Evolutionary conservation across 2,888 invertebrate genomes (phyloP).

Genomic region (Leptopilina drosophilae): DNA sequence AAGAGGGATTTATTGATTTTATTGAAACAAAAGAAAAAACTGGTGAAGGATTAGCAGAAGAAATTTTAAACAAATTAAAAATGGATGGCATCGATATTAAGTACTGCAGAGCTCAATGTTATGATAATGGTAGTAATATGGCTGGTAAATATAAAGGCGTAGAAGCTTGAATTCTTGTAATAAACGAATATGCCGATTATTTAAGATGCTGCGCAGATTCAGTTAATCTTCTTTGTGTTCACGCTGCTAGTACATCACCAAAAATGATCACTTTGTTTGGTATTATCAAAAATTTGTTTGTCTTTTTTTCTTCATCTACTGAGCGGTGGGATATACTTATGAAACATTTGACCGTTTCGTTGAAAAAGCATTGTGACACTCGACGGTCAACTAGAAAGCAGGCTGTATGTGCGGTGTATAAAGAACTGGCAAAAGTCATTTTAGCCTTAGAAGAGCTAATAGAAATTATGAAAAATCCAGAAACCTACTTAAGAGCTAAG

Average conservation of each 20-base stretch:
- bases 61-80: constrained; percentile 4
- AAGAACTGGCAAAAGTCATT: no score
- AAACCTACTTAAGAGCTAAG: no score
- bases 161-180: constrained; percentile 53
- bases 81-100: constrained; percentile 50
- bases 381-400: no score
- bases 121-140: constrained; percentile 59
- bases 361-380: neutral
- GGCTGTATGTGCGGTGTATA: no score
- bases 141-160: constrained; percentile 57
- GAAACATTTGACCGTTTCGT: neutral
- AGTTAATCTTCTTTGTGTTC: neutral
- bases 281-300: neutral
- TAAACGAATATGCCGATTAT: constrained; percentile 49
- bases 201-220: constrained; percentile 29
- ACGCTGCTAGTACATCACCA: neutral
- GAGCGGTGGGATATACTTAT: neutral
- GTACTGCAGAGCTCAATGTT: constrained; percentile 57
- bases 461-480: no score
- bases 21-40: neutral
- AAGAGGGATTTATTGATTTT: neutral
- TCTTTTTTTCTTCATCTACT: neutral
- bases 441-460: no score
- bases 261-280: neutral
- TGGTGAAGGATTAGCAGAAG: neutral